A percentile compares a stretch with the other conserved stretches of the same genome.
Conservation (phyloP, 2,888 invertebrate genomes). For the Rhingia rostrata region DNA sequence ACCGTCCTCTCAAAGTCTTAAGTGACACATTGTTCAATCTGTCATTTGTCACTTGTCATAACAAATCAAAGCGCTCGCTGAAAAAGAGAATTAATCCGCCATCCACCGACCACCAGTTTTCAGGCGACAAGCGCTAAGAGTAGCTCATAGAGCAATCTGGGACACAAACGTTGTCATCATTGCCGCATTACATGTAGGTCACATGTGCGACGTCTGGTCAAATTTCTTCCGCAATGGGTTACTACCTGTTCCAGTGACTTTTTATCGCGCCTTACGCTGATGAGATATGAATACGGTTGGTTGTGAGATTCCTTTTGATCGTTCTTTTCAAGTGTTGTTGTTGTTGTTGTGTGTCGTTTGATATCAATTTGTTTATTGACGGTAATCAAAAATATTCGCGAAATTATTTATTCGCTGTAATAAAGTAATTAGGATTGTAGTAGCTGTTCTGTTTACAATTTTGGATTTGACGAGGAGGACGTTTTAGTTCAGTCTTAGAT, state of each 20-base stretch:
- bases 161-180: conserved; percentile 5
- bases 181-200: conserved; percentile 55
- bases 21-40: conserved; percentile 52
- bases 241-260: conserved; percentile 70
- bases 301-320: conserved; percentile 6
- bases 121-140: conserved; percentile 11
- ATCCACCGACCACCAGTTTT: not conserved
- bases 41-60: conserved; percentile 68
- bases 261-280: conserved; percentile 43
- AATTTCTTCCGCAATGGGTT: conserved; percentile 69
- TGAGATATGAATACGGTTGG: conserved; percentile 46
- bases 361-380: conserved; percentile 69
- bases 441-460: conserved; percentile 25
- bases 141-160: conserved; percentile 2
- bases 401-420: conserved; percentile 32
- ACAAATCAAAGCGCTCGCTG: conserved; percentile 57
- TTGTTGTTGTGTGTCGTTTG: conserved; percentile 10
- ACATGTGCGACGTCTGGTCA: conserved; percentile 34
- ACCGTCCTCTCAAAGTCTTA: conserved; percentile 10
- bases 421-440: not conserved
- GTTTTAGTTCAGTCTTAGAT: conserved; percentile 44
- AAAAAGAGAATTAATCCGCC: conserved; percentile 10
- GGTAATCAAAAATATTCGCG: conserved; percentile 56
- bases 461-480: conserved; percentile 15
- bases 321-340: conserved; percentile 15